These are phyloP conservation scores for Rhinoraja longicauda DNA, from an alignment of 2,797 vertebrate species.

Conservation along the genomic window DNA sequence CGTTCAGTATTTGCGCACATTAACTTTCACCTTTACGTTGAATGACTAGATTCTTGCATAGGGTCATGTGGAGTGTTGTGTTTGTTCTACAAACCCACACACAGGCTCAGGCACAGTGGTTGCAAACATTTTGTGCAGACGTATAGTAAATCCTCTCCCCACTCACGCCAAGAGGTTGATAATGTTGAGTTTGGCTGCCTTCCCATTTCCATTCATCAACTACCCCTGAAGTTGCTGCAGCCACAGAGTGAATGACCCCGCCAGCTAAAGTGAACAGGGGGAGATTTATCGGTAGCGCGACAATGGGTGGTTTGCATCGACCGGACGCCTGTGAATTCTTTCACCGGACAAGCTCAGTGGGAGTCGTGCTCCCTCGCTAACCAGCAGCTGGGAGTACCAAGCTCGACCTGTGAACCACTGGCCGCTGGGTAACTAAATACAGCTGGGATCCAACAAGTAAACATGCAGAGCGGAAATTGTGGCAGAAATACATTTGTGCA, in stretches of 20 bases:
- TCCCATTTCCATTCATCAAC: slow-evolving; percentile 35
- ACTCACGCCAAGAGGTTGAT: not conserved
- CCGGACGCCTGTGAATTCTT: not conserved
- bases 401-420: not conserved
- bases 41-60: not conserved
- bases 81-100: not conserved
- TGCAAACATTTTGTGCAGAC: not conserved
- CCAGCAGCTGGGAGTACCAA: slow-evolving; percentile 20
- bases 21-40: slow-evolving; percentile 11
- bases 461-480: not conserved
- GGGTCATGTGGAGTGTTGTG: not conserved
- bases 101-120: not conserved
- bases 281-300: slow-evolving; percentile 26
- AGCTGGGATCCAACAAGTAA: not conserved
- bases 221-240: not conserved
- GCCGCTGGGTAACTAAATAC: not conserved
- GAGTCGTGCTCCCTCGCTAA: not conserved
- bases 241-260: not conserved
- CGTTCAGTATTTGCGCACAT: not conserved
- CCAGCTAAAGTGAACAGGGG: slow-evolving; percentile 6
- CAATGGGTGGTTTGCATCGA: slow-evolving; percentile 4
- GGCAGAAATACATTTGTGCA: not conserved
- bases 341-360: not conserved
- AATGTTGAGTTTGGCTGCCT: slow-evolving; percentile 6
- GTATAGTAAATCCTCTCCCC: not conserved